A percentile compares a stretch with the other conserved stretches of the same genome.
Evolutionary conservation across 2,113 vertebrate genomes (phyloP).

Genomic region (Alethe diademata): DNA sequence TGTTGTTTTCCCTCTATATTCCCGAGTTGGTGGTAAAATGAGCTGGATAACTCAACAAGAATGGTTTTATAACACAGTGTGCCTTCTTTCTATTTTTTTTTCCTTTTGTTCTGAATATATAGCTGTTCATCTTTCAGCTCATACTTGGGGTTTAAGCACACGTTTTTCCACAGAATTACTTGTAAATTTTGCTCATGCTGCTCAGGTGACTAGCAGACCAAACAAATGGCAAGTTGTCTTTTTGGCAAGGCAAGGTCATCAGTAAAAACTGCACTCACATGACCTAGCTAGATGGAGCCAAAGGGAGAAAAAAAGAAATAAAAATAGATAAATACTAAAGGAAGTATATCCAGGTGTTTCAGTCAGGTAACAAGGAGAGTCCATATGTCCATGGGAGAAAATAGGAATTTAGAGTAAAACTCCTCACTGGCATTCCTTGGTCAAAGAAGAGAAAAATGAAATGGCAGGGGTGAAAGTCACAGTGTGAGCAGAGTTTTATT

Average conservation of each 20-base stretch:
- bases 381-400: not conserved
- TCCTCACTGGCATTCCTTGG: not conserved
- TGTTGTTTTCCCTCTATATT: not conserved
- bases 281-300: not conserved
- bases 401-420: not conserved
- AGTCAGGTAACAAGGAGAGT: not conserved
- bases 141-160: not conserved
- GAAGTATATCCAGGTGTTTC: not conserved
- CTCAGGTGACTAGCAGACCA: not conserved
- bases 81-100: not conserved
- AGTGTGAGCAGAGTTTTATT: not conserved
- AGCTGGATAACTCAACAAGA: not conserved
- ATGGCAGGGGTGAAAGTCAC: not conserved
- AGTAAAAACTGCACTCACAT: not conserved
- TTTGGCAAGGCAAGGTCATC: not conserved
- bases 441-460: not conserved
- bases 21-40: not conserved
- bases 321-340: not conserved
- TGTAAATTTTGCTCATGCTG: not conserved
- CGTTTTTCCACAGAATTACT: not conserved
- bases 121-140: not conserved
- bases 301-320: not conserved
- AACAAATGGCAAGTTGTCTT: not conserved
- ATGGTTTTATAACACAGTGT: not conserved
- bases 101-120: not conserved